Base-by-base conservation (phyloP, 2,797 vertebrate genomes). In the Anabas testudineus region DNA sequence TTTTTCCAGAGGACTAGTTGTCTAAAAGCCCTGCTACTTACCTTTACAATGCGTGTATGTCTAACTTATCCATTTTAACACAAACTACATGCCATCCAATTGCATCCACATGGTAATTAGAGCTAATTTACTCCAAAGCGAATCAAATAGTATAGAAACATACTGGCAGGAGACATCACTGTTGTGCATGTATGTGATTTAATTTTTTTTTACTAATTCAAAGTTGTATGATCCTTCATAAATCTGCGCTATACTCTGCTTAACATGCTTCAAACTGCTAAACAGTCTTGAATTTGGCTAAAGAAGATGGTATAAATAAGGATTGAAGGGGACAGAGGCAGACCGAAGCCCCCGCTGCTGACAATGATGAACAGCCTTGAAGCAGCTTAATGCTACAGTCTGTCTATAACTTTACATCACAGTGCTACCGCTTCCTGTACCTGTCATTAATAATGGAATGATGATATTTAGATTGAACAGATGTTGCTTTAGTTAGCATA, bases 361-460 rank as follows among this genome's bases (percentile, higher is more conserved):
- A 82, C 80, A 72, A 32, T 88, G 84, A 91, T 79, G 75, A 88
- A 86, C 61, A 53, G 63, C 32, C 28, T 41, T 30, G 45, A 66
- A 56, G 54, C 63, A 64, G 72, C 74, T n/a, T 84, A 77, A 78
- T 65, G 74, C 57, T 61, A 69, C 61, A 59, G 62, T 60, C 76
- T 19, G 52, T 72, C 74, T 74, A 71, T n/a, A 65, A 84, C 81
- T 82, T 89, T 73, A 39, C 59, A 71, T 81, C 56, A 8, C 10
- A 15, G 57, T 30, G 72, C 65, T 10, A 13, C 55, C 7, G 52
- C 66, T 77, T 56, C 64, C 58, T 55, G 30, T 41, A 42, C 51
- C 49, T 56, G 30, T 59, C 70, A 85, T 89, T 86, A 79, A 87
- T 87, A 80, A 80, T n/a, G n/a, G n/a, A n/a, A n/a, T n/a, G n/a